phyloP scores from a whole-genome alignment of 2,797 vertebrate species.

The Limnodromus scolopaceus region DNA sequence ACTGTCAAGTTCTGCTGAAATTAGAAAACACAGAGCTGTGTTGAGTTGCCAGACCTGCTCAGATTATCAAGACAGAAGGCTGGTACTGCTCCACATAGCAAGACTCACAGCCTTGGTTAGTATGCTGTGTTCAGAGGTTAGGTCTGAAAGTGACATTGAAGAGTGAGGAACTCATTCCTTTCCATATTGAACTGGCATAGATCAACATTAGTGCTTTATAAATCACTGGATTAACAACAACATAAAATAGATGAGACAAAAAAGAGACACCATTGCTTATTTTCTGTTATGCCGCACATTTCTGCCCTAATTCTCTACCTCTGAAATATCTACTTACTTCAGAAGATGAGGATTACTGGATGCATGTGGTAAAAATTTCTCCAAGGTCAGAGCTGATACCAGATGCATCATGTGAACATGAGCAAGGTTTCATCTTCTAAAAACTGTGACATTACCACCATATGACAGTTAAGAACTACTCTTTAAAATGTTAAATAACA shows the following conservation, averaged over 20 bases:
- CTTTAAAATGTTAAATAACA: neutral
- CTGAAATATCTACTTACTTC: neutral
- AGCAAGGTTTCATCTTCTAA: neutral
- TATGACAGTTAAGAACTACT: neutral
- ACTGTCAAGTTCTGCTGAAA: neutral
- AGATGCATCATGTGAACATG: neutral
- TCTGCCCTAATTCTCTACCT: neutral
- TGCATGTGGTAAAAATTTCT: neutral
- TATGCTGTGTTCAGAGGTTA: accelerated
- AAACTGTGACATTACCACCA: neutral
- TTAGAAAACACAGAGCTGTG: neutral
- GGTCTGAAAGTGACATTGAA: neutral
- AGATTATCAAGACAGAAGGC: neutral
- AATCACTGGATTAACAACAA: neutral
- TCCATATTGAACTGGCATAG: neutral
- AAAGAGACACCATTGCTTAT: neutral
- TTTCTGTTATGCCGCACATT: neutral
- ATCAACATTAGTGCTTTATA: neutral
- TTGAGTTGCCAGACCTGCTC: neutral
- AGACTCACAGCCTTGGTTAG: accelerated
- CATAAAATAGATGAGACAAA: neutral
- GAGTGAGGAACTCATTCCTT: neutral
- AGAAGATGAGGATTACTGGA: neutral
- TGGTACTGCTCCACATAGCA: accelerated
- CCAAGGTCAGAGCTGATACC: neutral